These are phyloP conservation scores for Corydoras maculifer DNA, from an alignment of 2,113 vertebrate species.

Conservation along the genomic window DNA sequence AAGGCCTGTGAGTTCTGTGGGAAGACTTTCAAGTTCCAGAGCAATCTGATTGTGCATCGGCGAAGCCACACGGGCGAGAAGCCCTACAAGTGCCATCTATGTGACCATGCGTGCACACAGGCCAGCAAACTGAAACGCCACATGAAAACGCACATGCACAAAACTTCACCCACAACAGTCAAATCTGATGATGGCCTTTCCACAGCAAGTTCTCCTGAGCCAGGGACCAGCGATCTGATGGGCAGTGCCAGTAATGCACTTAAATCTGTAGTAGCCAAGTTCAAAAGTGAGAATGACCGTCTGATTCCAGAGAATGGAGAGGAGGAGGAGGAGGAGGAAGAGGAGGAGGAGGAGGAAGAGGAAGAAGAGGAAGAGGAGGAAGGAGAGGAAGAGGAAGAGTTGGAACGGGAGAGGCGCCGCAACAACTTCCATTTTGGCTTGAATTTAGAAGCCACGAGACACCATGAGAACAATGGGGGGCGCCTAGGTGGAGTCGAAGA, in stretches of 20 bases:
- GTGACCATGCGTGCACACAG: constrained; percentile 98
- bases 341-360: constrained; percentile 95
- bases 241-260: constrained; percentile 94
- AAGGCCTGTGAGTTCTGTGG: constrained; percentile 99
- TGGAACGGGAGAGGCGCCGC: constrained; percentile 76
- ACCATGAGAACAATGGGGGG: constrained; percentile 83
- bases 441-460: constrained; percentile 84
- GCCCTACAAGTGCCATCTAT: constrained; percentile 97
- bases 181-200: constrained; percentile 97
- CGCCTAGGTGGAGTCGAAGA: constrained; percentile 67
- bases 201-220: constrained; percentile 91
- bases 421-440: constrained; percentile 89
- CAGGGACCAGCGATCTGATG: constrained; percentile 90
- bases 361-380: constrained; percentile 93
- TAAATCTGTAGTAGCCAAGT: constrained; percentile 96
- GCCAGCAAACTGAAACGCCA: constrained; percentile 98
- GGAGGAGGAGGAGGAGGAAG: constrained; percentile 91
- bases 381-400: constrained; percentile 80
- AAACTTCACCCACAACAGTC: constrained; percentile 90
- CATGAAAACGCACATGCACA: constrained; percentile 99
- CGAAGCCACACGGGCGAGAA: constrained; percentile 99
- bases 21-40: constrained; percentile 99
- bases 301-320: constrained; percentile 90
- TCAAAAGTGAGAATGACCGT: constrained; percentile 86
- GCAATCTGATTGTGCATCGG: constrained; percentile 96